Percentiles rank a stretch among this genome's conserved stretches.
Conservation (phyloP, 2,113 vertebrate genomes). For the Strix aluco region DNA sequence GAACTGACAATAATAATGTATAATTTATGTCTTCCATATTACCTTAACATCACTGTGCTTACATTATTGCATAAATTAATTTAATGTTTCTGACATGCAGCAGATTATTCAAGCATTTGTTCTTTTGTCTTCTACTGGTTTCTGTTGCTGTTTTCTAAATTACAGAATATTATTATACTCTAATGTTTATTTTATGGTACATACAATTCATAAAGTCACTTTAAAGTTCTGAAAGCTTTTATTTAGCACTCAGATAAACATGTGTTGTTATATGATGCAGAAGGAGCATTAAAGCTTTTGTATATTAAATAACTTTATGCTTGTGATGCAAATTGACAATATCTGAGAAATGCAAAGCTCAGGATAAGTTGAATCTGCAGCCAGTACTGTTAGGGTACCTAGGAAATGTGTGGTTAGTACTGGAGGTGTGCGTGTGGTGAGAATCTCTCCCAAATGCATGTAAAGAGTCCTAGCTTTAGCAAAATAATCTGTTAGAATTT, state of each 20-base stretch:
- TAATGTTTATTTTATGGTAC: conserved; percentile 69
- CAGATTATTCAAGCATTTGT: conserved; percentile 77
- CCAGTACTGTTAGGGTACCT: background rate
- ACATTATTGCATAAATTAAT: conserved; percentile 83
- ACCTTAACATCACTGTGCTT: conserved; percentile 79
- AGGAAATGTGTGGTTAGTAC: background rate
- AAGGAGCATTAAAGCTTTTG: conserved; percentile 48
- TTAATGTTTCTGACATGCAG: conserved; percentile 79
- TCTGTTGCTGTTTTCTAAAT: conserved; percentile 65
- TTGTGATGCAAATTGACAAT: conserved; percentile 62
- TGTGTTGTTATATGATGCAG: conserved; percentile 26
- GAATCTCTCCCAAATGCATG: background rate
- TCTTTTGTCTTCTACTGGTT: conserved; percentile 72
- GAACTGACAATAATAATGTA: conserved; percentile 82
- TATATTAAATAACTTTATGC: conserved; percentile 53
- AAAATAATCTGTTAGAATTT: background rate
- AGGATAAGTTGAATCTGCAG: conserved; percentile 5
- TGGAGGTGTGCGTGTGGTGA: accelerated
- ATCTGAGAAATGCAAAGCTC: conserved; percentile 50
- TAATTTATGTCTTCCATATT: conserved; percentile 82
- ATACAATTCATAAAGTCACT: conserved; percentile 67
- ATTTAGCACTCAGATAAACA: conserved; percentile 57
- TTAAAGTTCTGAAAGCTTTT: conserved; percentile 69
- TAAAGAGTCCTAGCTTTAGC: background rate
- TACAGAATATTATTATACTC: conserved; percentile 67